A percentile compares a stretch with the other conserved stretches of the same genome.
phyloP scores from a whole-genome alignment of 2,797 vertebrate species.

The Spheniscus humboldti region DNA sequence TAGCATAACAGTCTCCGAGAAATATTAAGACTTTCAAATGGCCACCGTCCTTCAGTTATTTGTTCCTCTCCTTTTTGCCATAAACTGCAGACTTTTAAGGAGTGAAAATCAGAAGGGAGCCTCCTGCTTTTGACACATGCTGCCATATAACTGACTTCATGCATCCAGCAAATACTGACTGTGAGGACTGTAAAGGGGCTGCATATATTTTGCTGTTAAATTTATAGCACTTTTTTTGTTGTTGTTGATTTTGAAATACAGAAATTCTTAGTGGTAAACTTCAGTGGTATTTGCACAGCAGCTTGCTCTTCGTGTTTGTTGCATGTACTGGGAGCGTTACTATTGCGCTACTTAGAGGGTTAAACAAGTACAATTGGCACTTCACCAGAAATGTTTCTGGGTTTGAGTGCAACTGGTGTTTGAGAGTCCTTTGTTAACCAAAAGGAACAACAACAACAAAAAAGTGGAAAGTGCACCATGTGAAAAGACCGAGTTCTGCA shows the following conservation, averaged over 20 bases:
- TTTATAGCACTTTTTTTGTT: not conserved
- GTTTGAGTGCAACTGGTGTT: not conserved
- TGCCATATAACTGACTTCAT: not conserved
- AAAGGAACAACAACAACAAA: not conserved
- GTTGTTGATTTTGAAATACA: not conserved
- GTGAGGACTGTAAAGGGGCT: not conserved
- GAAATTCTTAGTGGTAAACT: not conserved
- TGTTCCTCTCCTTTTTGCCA: not conserved
- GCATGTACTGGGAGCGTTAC: not conserved
- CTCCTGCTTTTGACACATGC: not conserved
- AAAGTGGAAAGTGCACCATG: not conserved
- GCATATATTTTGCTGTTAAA: not conserved
- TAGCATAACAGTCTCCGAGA: not conserved
- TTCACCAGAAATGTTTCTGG: not conserved
- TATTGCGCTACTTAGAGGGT: not conserved
- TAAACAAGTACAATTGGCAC: not conserved
- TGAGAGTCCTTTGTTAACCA: not conserved
- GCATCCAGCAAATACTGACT: not conserved
- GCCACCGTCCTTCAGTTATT: not conserved
- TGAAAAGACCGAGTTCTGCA: not conserved
- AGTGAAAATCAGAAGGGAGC: not conserved
- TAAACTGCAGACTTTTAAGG: not conserved
- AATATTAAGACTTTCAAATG: not conserved
- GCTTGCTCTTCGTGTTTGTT: rapidly evolving
- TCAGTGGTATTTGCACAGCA: not conserved